A percentile compares a stretch with the other conserved stretches of the same genome.
Evolutionary conservation across 2,797 vertebrate genomes (phyloP).

Genomic region (Synaphobranchus kaupii): DNA sequence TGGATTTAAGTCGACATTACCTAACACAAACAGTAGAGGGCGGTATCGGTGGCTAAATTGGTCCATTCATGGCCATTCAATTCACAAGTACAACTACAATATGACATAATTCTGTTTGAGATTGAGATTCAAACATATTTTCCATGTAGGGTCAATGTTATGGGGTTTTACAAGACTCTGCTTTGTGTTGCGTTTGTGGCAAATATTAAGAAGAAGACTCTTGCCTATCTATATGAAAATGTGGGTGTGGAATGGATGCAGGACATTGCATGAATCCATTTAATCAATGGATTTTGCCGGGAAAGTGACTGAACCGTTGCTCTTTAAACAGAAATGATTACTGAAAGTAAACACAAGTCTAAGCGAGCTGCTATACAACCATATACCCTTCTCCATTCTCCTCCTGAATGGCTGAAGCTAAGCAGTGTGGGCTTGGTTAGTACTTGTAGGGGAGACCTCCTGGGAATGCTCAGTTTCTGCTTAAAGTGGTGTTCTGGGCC

Average conservation of each 20-base stretch:
- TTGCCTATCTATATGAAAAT: background rate
- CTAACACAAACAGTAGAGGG: background rate
- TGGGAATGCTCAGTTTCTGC: too few relatives aligned
- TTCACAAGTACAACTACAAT: background rate
- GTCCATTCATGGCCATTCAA: too few relatives aligned
- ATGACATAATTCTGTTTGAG: background rate
- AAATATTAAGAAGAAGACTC: background rate
- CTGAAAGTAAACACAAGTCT: background rate
- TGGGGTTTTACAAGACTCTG: background rate
- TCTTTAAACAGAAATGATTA: background rate
- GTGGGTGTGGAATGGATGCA: background rate
- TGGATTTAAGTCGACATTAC: background rate
- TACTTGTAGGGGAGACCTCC: too few relatives aligned
- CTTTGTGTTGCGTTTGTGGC: background rate
- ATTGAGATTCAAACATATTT: too few relatives aligned
- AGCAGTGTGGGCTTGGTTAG: too few relatives aligned
- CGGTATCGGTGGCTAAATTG: background rate
- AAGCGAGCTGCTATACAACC: background rate
- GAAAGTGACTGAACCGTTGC: background rate
- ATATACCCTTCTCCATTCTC: too few relatives aligned
- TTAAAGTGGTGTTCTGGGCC: too few relatives aligned
- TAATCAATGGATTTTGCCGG: background rate
- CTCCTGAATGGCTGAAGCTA: too few relatives aligned
- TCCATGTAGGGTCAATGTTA: too few relatives aligned
- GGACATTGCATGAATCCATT: background rate